Evolutionary conservation across 2,113 vertebrate species (phyloP), one percentile per base, ranked within the genome.

Genomic region (Brienomyrus brachyistius): DNA sequence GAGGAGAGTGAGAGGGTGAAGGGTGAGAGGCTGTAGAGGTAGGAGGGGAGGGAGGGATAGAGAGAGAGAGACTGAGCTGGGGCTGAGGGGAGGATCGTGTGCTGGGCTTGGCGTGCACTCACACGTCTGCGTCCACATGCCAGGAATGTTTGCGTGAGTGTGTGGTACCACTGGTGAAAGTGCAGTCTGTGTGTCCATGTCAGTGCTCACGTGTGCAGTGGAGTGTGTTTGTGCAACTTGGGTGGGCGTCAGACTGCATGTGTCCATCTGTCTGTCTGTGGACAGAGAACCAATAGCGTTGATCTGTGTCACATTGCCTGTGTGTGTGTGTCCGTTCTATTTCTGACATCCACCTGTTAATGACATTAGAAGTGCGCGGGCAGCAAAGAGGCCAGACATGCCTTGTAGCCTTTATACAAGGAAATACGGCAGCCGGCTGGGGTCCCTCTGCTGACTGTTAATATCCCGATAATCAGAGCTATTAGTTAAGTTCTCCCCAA

Each of bases 261-360:
- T 62, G 35, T 54, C 89, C 40, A 43, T 48, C 77, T 85, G 89
- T n/a, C 47, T 56, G 19, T 51, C 19, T 45, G 31, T 43, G 13
- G 27, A 17, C 17, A 86, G 47, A 86, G 47, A 84, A 62, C 27
- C 88, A 90, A 10, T 27, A 27, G 59, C 54, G 47, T 35, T 83
- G 40, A 54, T 45, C 11, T 90, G 84, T 80, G 89, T 87, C 84
- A 86, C 35, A 31, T 52, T 10, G 59, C 7, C 84, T 21, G 27
- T 47, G 15, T 50, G 87, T 89, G 88, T 90, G 59, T 21, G 48
- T 80, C 88, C 15, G 23, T 91, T 94, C 95, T 96, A 96, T 96
- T 96, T 96, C 93, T 21, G 94, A 95, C 93, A 91, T 90, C 92
- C 96, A 96, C 95, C 96, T 96, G 95, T 96, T 96, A 96, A 96